Percentiles rank a stretch among this genome's conserved stretches.
phyloP scores from a whole-genome alignment of 2,797 vertebrate species.

The Aselliscus stoliczkanus region DNA sequence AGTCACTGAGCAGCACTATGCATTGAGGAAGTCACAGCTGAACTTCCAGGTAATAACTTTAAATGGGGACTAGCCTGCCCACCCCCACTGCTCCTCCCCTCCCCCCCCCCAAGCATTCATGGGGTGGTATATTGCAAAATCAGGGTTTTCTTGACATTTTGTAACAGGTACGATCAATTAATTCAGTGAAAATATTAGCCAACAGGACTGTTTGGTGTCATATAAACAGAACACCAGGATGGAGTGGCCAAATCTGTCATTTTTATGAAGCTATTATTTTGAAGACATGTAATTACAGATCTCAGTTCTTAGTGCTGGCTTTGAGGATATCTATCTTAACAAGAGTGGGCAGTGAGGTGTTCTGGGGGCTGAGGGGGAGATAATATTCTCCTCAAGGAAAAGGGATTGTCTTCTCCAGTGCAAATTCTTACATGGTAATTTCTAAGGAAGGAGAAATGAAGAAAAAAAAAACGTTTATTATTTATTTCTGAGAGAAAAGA shows the following conservation, averaged over 20 bases:
- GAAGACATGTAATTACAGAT: background rate
- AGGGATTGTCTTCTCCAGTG: background rate
- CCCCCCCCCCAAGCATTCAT: background rate
- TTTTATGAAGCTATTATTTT: background rate
- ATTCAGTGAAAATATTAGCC: background rate
- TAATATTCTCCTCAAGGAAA: background rate
- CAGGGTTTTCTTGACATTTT: accelerated
- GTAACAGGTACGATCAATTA: background rate
- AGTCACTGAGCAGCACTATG: background rate
- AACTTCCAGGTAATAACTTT: background rate
- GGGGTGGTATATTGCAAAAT: accelerated
- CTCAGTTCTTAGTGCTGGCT: background rate
- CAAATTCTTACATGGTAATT: background rate
- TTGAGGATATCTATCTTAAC: background rate
- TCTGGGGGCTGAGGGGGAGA: accelerated
- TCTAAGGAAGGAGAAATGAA: background rate
- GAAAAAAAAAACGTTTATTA: background rate
- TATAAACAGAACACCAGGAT: background rate
- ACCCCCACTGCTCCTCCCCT: accelerated
- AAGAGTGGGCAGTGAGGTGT: background rate
- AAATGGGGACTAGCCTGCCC: background rate
- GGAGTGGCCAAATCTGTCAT: background rate
- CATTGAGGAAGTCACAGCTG: background rate
- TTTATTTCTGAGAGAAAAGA: background rate
- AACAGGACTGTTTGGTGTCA: background rate